Evolutionary conservation across 2,888 invertebrate genomes (phyloP), one percentile per base, ranked within the genome.

Genomic region (Atethmia centrago): DNA sequence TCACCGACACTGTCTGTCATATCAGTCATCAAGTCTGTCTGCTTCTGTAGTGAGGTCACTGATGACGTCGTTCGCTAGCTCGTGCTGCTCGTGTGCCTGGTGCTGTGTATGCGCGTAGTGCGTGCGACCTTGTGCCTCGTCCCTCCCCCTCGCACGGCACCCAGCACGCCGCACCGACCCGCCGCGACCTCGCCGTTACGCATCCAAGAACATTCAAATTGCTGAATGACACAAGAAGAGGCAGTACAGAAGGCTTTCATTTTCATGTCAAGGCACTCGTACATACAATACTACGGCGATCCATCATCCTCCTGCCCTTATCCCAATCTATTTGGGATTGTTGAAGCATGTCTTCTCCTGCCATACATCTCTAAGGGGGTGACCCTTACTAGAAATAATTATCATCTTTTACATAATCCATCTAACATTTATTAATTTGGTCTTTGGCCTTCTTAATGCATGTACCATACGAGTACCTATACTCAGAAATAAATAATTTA

Each of bases 121-220:
- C 71, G 73, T 63, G 85, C 28, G 85, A 85, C 85, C 85, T 87
- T 87, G 87, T 47, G 12, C 45, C 45, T 36, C 63, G 58, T 10
- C 40, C 40, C 62, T 19, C 28, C 47, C 28, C 45, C 42, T 49
- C 56, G 42, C 40, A 0, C n/a, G 12, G n/a, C 47, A 3, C 47
- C 19, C 59, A 68, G 67, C 66, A 68, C 69, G 65, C 63, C 64
- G 31, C 67, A n/a, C 9, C 45, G 55, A 62, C 49, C 71, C 66
- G 49, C 45, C 51, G 28, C 45, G 70, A 80, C 80, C 73, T 78
- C 71, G 49, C 51, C 42, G 68, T 75, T 76, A 68, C 77, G 71
- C 76, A 45, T 69, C 79, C 76, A 40, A 56, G 69, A 70, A 28
- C 83, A 71, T 59, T n/a, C n/a, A n/a, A n/a, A n/a, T n/a, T 42